Evolutionary conservation across 2,113 vertebrate genomes (phyloP).

Genomic region (Pelobates fuscus): DNA sequence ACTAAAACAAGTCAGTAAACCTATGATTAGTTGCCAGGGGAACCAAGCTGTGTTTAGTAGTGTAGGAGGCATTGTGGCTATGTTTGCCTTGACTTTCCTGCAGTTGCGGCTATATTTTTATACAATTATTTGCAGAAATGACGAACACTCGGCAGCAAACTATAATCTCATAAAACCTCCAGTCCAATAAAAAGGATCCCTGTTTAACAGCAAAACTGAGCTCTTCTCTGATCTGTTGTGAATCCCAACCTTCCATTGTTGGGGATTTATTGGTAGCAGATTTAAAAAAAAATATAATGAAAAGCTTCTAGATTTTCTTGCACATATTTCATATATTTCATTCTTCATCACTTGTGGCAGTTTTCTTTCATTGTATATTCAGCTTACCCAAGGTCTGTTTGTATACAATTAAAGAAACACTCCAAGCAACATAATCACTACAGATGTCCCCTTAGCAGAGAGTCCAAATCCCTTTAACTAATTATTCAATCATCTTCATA

Average conservation of each 20-base stretch:
- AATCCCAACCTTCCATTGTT: background rate
- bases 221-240: background rate
- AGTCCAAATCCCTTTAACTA: too few species aligned
- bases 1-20: constrained; percentile 34
- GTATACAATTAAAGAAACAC: too few species aligned
- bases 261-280: background rate
- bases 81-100: constrained; percentile 37
- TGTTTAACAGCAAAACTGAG: constrained; percentile 13
- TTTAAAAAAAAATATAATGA: background rate
- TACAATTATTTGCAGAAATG: constrained; percentile 35
- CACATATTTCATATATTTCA: background rate
- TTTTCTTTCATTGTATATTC: too few species aligned
- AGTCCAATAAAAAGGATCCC: constrained; percentile 7
- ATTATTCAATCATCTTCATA: too few species aligned
- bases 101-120: constrained; percentile 40
- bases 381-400: too few species aligned
- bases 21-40: constrained; percentile 38
- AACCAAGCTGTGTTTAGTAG: constrained; percentile 44
- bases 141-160: constrained; percentile 25
- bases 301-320: background rate
- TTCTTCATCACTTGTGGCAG: too few species aligned
- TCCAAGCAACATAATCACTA: too few species aligned
- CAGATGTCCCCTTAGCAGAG: too few species aligned
- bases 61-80: constrained; percentile 36
- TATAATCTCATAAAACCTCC: constrained; percentile 36